A percentile compares a stretch with the other conserved stretches of the same genome.
Evolutionary conservation across 35 echinoderm and acorn worm genomes (phyloP).

Genomic region (Heliocidaris tuberculata): DNA sequence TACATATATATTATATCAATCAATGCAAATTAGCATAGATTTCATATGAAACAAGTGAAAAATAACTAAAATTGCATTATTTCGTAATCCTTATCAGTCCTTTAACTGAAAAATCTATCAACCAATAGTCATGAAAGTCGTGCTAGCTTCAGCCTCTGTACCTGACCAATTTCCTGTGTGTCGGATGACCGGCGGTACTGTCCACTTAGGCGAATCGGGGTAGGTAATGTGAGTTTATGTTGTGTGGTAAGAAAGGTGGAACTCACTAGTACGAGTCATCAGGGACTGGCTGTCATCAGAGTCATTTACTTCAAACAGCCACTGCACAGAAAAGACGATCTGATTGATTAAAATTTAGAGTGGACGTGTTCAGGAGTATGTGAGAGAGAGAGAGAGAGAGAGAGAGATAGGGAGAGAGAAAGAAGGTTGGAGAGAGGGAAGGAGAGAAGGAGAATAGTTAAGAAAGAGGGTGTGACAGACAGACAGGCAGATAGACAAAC

Average conservation of each 20-base stretch:
- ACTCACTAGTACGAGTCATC: background rate
- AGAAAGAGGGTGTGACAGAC: background rate
- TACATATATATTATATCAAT: no score
- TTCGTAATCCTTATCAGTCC: no score
- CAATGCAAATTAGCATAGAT: no score
- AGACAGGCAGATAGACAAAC: no score
- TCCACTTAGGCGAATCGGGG: background rate
- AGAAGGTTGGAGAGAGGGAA: background rate
- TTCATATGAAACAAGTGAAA: no score
- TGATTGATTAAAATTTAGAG: background rate
- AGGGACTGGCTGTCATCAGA: background rate
- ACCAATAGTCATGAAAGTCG: no score
- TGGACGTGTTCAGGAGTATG: background rate
- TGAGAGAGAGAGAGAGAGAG: background rate
- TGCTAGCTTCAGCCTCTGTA: background rate
- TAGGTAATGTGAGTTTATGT: slow-evolving; percentile 12
- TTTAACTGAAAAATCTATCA: no score
- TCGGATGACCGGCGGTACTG: background rate
- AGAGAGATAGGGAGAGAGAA: background rate
- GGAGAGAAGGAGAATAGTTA: background rate
- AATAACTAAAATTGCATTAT: no score
- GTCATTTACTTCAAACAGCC: background rate
- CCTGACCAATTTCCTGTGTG: slow-evolving; percentile 7
- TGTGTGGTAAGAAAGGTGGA: background rate
- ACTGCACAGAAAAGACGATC: background rate